Evolutionary conservation across 2,113 vertebrate genomes (phyloP), one percentile per base, ranked within the genome.

Genomic region (Rhinopomastus cyanomelas): DNA sequence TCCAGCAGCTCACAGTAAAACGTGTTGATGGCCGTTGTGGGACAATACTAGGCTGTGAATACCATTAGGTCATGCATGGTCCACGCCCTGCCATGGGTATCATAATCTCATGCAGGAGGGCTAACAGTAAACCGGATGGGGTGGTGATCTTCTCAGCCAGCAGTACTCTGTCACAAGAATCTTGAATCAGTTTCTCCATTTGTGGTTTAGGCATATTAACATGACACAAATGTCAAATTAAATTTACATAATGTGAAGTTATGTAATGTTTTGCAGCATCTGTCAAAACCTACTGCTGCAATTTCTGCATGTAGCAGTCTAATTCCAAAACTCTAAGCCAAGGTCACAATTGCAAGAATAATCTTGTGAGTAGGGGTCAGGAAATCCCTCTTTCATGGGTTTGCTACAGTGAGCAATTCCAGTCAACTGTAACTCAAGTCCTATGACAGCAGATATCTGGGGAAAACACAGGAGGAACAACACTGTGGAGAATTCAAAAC

Each of bases 211-310:
- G 51, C 26, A 37, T 37, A 37, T n/a, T 53, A 66, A 42, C 15
- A 51, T 39, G 66, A 27, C 0, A 5, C 13, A 76, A 36, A 39
- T 67, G 66, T 53, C 1, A 0, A 49, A 67, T 37, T 44, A n/a
- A 42, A 42, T 42, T 42, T 42, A 42, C 39, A 42, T 42, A 42
- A 42, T 42, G 11, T 42, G 15, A 76, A 88, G 66, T 22, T 0
- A 53, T 44, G 16, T 9, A 9, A 6, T 13, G 59, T 81, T 85
- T 77, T 66, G 29, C 29, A 81, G 37, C 30, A 23, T 37, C 32
- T 84, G 32, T 51, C 15, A 69, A 49, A 13, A 81, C 3, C 26
- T 20, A n/a, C 23, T 65, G 17, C 26, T 60, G n/a, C 42, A 46
- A 48, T 59, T 66, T 67, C 55, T 53, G 5, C 3, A 4, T 21